These are phyloP conservation scores for Montipora sp. DNA, from an alignment of 64 coral and sea anemone species.

Conservation along the genomic window DNA sequence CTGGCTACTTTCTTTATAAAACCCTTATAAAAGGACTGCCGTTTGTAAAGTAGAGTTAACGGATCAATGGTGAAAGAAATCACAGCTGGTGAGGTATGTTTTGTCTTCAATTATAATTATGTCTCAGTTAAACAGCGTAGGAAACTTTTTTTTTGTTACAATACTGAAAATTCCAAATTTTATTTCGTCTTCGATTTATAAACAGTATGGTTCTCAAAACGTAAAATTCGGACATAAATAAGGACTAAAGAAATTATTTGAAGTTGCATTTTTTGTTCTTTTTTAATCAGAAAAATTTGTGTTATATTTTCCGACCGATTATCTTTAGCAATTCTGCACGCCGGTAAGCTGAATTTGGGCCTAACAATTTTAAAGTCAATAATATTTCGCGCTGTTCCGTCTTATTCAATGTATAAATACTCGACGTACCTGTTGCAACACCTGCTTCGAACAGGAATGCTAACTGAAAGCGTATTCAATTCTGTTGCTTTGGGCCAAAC, in stretches of 20 bases:
- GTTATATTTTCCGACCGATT: too few relatives aligned
- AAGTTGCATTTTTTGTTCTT: too few relatives aligned
- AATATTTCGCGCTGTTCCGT: not conserved
- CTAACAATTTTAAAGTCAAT: too few relatives aligned
- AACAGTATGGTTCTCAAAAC: too few relatives aligned
- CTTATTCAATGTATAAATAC: too few relatives aligned
- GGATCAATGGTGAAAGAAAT: not conserved
- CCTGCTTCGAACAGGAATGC: not conserved
- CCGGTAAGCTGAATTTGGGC: too few relatives aligned
- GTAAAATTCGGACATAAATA: too few relatives aligned
- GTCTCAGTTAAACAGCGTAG: not conserved
- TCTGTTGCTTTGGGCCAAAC: not conserved
- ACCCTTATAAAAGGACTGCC: not conserved
- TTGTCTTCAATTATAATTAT: not conserved
- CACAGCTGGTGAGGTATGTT: slow-evolving; percentile 20
- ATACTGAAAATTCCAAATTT: not conserved
- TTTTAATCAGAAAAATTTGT: too few relatives aligned
- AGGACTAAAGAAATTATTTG: too few relatives aligned
- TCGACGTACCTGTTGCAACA: slow-evolving; percentile 4
- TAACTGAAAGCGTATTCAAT: not conserved
- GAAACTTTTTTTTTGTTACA: not conserved
- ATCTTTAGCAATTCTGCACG: too few relatives aligned
- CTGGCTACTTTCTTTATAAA: too few relatives aligned
- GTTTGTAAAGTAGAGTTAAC: not conserved
- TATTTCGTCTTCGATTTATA: not conserved